Percentiles rank a stretch among this genome's conserved stretches.
Conservation (phyloP, 1,140 invertebrate species). For the Pteromalus puparum region DNA sequence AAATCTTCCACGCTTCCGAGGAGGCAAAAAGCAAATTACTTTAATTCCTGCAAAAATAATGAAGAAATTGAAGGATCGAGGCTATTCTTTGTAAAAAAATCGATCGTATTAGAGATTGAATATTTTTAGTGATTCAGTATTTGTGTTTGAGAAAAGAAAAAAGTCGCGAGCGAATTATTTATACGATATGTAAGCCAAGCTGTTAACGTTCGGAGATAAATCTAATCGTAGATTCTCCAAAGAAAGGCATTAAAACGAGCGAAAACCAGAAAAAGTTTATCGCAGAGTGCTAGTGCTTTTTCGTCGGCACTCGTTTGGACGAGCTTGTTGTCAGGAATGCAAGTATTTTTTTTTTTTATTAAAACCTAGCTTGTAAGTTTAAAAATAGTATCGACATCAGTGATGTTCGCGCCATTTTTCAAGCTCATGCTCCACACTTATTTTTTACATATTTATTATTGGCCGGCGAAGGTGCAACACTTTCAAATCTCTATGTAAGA, state of each 20-base stretch:
- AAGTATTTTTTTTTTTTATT: conserved; percentile 45
- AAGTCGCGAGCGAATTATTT: conserved; percentile 1
- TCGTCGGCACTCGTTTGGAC: conserved; percentile 18
- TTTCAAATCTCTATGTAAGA: conserved; percentile 46
- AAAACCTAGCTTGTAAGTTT: conserved; percentile 39
- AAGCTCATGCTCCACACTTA: conserved; percentile 49
- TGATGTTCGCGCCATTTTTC: conserved; percentile 53
- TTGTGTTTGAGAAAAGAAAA: conserved; percentile 3
- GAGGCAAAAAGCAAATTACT: conserved; percentile 11
- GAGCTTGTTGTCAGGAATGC: conserved; percentile 47
- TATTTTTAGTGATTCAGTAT: conserved; percentile 45
- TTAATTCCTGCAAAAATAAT: conserved; percentile 15
- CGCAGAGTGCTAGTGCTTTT: conserved; percentile 19
- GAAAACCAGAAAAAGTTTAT: not conserved
- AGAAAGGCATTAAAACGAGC: conserved; percentile 52
- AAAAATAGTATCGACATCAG: conserved; percentile 49
- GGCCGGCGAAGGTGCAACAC: conserved; percentile 55
- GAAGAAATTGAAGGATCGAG: conserved; percentile 34
- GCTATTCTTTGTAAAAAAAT: conserved; percentile 32
- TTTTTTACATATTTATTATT: conserved; percentile 51
- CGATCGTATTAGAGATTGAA: conserved; percentile 6
- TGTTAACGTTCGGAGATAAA: conserved; percentile 1
- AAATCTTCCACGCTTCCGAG: not conserved
- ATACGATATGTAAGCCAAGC: conserved; percentile 4
- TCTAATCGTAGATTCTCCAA: conserved; percentile 46